phyloP scores from a whole-genome alignment of 2,113 vertebrate species.

The Chinchilla lanigera region DNA sequence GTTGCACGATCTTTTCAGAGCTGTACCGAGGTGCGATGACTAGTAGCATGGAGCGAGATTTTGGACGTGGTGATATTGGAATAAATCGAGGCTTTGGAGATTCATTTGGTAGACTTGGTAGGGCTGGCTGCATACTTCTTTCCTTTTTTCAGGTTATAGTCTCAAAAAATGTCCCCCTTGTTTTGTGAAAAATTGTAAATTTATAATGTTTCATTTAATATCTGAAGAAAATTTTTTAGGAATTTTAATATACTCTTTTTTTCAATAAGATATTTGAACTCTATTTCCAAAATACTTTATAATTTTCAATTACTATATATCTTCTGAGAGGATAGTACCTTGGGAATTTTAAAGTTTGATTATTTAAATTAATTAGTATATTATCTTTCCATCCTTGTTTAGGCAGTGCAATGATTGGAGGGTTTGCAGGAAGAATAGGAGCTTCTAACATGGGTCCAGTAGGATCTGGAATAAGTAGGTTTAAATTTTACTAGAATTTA shows the following conservation, averaged over 20 bases:
- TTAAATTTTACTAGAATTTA: constrained; percentile 85
- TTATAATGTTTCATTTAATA: constrained; percentile 9
- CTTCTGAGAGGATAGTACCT: constrained; percentile 65
- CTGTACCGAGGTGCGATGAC: constrained; percentile 95
- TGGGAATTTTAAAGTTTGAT: constrained; percentile 70
- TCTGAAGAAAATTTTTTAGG: constrained; percentile 39
- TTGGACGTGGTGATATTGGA: constrained; percentile 93
- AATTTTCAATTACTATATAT: constrained; percentile 62
- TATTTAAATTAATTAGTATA: constrained; percentile 81
- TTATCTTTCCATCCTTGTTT: constrained; percentile 86
- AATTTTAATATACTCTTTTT: constrained; percentile 63
- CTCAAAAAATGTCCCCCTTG: constrained; percentile 28
- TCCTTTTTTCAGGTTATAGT: constrained; percentile 52
- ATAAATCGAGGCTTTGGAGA: constrained; percentile 96
- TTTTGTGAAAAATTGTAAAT: constrained; percentile 50
- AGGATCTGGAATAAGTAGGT: constrained; percentile 96
- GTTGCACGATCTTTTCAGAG: constrained; percentile 84
- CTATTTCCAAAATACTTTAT: constrained; percentile 53
- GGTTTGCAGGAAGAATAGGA: constrained; percentile 96
- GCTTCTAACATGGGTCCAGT: constrained; percentile 94
- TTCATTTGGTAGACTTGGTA: constrained; percentile 97
- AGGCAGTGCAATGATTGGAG: constrained; percentile 94
- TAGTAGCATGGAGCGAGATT: constrained; percentile 95
- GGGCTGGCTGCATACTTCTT: constrained; percentile 69
- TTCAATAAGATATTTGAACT: constrained; percentile 35